Conservation (phyloP, 2,888 invertebrate genomes). For the Rapana venosa region DNA sequence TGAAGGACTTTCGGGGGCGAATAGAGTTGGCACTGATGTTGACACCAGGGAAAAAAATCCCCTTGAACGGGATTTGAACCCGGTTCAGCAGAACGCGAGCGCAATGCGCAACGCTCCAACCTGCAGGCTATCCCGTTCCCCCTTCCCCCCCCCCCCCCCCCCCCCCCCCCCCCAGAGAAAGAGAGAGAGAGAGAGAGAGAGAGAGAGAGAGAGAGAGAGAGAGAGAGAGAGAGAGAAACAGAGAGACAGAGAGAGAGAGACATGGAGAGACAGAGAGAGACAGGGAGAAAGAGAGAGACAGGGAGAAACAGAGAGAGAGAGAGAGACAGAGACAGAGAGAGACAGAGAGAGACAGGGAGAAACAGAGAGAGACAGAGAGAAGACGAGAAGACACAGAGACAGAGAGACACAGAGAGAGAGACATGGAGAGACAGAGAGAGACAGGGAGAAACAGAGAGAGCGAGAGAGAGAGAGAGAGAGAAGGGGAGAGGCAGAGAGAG, state of each 20-base stretch:
- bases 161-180: too few species aligned
- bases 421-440: background rate
- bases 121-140: too few species aligned
- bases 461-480: background rate
- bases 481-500: constrained; percentile 10
- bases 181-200: background rate
- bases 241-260: background rate
- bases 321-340: constrained; percentile 6
- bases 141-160: too few species aligned
- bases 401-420: background rate
- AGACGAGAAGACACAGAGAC: background rate
- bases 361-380: background rate
- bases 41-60: too few species aligned
- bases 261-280: background rate
- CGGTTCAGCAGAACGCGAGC: too few species aligned
- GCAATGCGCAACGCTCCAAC: too few species aligned
- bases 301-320: too few species aligned
- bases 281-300: background rate
- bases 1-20: too few species aligned
- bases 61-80: too few species aligned
- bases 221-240: background rate
- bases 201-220: background rate
- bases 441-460: background rate
- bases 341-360: constrained; percentile 5
- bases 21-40: too few species aligned